Percentiles rank a stretch among this genome's conserved stretches.
Conservation (phyloP, 2,888 invertebrate genomes). For the Hetaerina titia region DNA sequence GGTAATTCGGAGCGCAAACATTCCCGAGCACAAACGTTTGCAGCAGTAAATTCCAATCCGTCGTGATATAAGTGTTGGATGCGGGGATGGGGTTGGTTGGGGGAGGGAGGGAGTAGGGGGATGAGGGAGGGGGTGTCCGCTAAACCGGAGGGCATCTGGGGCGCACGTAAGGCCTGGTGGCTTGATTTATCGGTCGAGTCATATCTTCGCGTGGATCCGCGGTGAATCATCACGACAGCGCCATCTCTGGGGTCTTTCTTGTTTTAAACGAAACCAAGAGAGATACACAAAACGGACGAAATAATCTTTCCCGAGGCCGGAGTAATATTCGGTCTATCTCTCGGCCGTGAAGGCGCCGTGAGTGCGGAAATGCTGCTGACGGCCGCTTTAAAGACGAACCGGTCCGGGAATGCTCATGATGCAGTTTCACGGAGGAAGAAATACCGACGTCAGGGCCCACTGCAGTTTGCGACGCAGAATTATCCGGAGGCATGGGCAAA, state of each 20-base stretch:
- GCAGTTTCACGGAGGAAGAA: background rate
- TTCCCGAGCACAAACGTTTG: background rate
- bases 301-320: background rate
- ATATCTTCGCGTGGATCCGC: background rate
- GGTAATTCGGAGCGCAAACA: constrained; percentile 42
- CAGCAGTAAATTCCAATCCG: constrained; percentile 47
- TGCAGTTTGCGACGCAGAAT: background rate
- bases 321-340: background rate
- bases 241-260: constrained; percentile 19
- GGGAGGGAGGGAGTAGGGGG: background rate
- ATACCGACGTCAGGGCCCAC: background rate
- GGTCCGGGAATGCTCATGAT: background rate
- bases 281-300: background rate
- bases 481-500: background rate
- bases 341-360: too few species aligned
- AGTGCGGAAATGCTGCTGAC: too few species aligned
- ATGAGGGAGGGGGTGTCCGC: background rate
- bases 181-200: constrained; percentile 21
- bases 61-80: constrained; percentile 6
- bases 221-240: constrained; percentile 27
- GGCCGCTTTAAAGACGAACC: background rate
- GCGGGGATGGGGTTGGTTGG: background rate
- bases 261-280: background rate
- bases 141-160: background rate
- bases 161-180: background rate